Evolutionary conservation across 2,888 invertebrate species (phyloP).

Genomic region (Cheilosia impressa): DNA sequence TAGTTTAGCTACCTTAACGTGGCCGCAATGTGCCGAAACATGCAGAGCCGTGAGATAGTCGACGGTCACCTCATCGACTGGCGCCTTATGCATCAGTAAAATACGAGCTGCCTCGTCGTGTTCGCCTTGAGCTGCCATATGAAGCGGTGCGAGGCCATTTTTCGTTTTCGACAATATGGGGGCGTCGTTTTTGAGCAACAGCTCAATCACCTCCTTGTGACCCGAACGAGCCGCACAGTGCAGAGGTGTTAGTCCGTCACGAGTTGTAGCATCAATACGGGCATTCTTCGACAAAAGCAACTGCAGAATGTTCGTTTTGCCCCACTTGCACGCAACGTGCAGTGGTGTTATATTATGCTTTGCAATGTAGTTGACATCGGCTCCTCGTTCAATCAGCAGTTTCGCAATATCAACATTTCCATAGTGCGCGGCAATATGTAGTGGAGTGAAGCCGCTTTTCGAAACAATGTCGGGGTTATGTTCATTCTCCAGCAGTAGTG

Average conservation of each 20-base stretch:
- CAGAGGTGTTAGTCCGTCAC: conserved; percentile 97
- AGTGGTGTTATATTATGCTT: conserved; percentile 99
- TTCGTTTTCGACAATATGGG: conserved; percentile 98
- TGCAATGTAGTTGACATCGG: conserved; percentile 97
- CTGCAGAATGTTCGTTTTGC: conserved; percentile 96
- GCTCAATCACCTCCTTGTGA: conserved; percentile 96
- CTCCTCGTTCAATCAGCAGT: conserved; percentile 94
- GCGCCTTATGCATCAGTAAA: conserved; percentile 95
- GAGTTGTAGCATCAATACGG: conserved; percentile 95
- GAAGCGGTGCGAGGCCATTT: conserved; percentile 97
- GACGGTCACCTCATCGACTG: conserved; percentile 99
- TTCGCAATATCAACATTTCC: conserved; percentile 97
- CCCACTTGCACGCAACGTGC: conserved; percentile 99
- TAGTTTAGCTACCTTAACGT: conserved; percentile 96
- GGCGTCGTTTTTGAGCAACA: conserved; percentile 94
- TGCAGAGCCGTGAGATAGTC: conserved; percentile 99
- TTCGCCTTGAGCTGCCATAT: conserved; percentile 99
- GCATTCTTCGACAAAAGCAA: conserved; percentile 95
- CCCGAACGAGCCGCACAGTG: conserved; percentile 99
- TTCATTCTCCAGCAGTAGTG: conserved; percentile 95
- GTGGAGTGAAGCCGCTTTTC: conserved; percentile 98
- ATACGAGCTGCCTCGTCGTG: conserved; percentile 98
- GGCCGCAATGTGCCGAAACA: conserved; percentile 97
- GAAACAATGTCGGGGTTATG: conserved; percentile 98
- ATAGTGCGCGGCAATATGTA: conserved; percentile 99